Base-by-base conservation (phyloP, 2,888 invertebrate species). In the Hylaea fasciaria region DNA sequence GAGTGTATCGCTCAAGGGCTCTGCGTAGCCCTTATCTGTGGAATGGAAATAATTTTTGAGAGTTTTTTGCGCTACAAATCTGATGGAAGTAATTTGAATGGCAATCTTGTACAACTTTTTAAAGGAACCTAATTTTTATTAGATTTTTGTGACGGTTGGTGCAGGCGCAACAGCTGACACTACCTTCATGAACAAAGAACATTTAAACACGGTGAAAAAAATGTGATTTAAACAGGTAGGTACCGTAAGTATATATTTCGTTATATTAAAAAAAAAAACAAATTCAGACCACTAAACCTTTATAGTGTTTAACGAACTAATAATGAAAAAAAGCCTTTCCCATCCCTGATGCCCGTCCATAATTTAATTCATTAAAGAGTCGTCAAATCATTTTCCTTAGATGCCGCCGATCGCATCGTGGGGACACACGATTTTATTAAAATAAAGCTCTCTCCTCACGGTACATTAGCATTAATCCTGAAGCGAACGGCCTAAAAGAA, bases 401-500 rank as follows among this genome's bases (percentile, higher is more conserved):
- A 71, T 66, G 49, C 22, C 35, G 29, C 69, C 63, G 70, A 72
- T 63, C 70, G 70, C 72, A 72, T 70, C 64, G 61, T 49, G 53
- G 65, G 59, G 66, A 65, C 65, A 66, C 61, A 57, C 62, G 63
- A 66, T 69, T 66, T 69, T 66, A 69, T 71, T 74, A 73, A 74
- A 73, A 76, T 64, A 75, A 81, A 80, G 79, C 80, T 79, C 81
- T 78, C 75, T 69, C 69, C 76, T 71, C 65, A 73, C 73, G 78
- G 70, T 74, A 82, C 86, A 86, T 90, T 88, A 88, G 75, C 87
- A 80, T 87, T 87, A 86, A 87, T 87, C 82, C 87, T 82, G 81
- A 82, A 87, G 79, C 81, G 83, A 87, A 88, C 83, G 85, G 80
- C 77, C 81, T 81, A 77, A 80, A 74, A 77, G 80, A 82, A 59